These are phyloP conservation scores for Cromileptes altivelis DNA, from an alignment of 2,113 vertebrate species.

Conservation along the genomic window DNA sequence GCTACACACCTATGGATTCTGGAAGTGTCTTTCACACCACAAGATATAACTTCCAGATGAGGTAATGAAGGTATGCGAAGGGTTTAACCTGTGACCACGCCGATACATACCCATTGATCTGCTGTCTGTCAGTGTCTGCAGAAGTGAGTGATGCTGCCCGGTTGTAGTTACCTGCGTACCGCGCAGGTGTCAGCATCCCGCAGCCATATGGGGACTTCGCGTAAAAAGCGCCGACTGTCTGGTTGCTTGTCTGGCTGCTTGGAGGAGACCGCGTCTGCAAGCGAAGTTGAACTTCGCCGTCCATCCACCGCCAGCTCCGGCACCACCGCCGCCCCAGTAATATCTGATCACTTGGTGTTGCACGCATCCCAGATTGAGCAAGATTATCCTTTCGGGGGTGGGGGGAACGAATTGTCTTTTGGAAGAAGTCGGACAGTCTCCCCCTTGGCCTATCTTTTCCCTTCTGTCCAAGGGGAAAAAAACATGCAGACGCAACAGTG, in stretches of 20 bases:
- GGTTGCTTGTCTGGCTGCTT: slow-evolving; percentile 56
- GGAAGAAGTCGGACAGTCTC: slow-evolving; percentile 66
- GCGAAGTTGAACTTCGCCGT: slow-evolving; percentile 80
- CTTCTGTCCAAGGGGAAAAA: slow-evolving; percentile 56
- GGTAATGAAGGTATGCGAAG: neutral
- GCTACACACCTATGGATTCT: slow-evolving; percentile 13
- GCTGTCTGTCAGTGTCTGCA: slow-evolving; percentile 20
- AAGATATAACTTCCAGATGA: slow-evolving; percentile 13
- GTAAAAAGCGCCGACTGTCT: slow-evolving; percentile 54
- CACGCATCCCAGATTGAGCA: slow-evolving; percentile 74
- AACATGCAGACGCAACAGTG: slow-evolving; percentile 79
- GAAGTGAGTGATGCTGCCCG: slow-evolving; percentile 39
- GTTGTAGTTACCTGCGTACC: slow-evolving; percentile 58
- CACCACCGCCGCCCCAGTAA: slow-evolving; percentile 67
- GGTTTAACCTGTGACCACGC: neutral
- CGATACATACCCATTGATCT: slow-evolving; percentile 65
- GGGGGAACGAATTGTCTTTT: slow-evolving; percentile 65
- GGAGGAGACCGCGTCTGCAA: slow-evolving; percentile 59
- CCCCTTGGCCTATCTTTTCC: slow-evolving; percentile 42
- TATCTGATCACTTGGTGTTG: slow-evolving; percentile 66
- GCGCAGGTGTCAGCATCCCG: slow-evolving; percentile 76
- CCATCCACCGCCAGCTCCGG: slow-evolving; percentile 52
- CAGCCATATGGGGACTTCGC: slow-evolving; percentile 39
- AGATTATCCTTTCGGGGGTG: slow-evolving; percentile 75
- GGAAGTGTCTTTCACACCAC: neutral